Evolutionary conservation across 2,113 vertebrate species (phyloP), one percentile per base, ranked within the genome.

Genomic region (Podarcis cretensis): DNA sequence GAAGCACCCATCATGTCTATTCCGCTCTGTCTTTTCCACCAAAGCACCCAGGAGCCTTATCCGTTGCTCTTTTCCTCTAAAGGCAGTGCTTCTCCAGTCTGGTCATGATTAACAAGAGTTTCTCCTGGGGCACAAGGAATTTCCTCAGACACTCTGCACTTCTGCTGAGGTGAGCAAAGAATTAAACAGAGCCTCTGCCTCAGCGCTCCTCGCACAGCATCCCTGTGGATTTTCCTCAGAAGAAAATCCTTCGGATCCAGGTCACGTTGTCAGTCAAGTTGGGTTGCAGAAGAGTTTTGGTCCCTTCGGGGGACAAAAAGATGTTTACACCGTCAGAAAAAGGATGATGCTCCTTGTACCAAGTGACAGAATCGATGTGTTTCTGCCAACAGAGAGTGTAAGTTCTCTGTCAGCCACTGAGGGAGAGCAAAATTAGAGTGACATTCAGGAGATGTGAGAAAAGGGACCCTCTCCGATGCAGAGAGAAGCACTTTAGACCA

Each of bases 81-180:
- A 75, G 78, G 57, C 78, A 68, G 30, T 16, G 16, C 66, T 82
- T 76, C 82, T 68, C 71, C 78, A 73, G 85, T 82, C 69, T 83
- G 81, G 43, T 40, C 66, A 27, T 71, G 74, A 83, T 84, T 87
- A 90, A 87, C 48, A 40, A 65, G 66, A 77, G 35, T 32, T 87
- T 84, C 74, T 63, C 81, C 68, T 79, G 32, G 43, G 66, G 66
- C 68, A 48, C 30, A 35, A 87, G 48, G 40, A 48, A 82, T 74
- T 73, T 37, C 76, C 35, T 75, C 32, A 10, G 21, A 40, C 20
- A 5, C 12, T 25, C n/a, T 63, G 27, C n/a, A 20, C 43, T 69
- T 83, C 40, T 84, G 89, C 81, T 87, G 84, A 85, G 84, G 81
- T 35, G 76, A 84, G 74, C 54, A 87, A 83, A 83, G 80, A 87